phyloP scores from a whole-genome alignment of 2,113 vertebrate genomes.

The Erythrocebus patas region DNA sequence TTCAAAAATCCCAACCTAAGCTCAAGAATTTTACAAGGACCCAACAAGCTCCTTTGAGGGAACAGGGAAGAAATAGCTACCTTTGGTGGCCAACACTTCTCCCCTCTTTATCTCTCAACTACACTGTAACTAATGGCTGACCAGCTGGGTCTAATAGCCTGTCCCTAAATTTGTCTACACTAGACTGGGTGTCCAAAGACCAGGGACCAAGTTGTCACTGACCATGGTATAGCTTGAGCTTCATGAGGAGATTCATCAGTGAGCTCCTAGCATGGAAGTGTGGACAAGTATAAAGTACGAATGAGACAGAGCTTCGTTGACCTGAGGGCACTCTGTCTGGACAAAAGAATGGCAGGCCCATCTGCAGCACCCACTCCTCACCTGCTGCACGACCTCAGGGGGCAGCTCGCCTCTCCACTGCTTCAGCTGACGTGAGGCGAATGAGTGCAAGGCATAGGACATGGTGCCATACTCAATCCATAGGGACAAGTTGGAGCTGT shows the following conservation, averaged over 20 bases:
- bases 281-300: background rate
- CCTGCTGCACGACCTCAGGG: conserved; percentile 92
- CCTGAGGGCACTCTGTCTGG: background rate
- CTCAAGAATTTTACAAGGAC: background rate
- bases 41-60: background rate
- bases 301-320: background rate
- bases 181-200: background rate
- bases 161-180: background rate
- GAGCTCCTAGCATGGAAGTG: background rate
- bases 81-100: background rate
- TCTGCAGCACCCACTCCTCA: conserved; percentile 67
- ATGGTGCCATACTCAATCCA: conserved; percentile 99
- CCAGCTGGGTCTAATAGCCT: background rate
- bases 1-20: background rate
- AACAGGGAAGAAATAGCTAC: background rate
- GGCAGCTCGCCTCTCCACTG: conserved; percentile 93
- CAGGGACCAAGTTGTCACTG: background rate
- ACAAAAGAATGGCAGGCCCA: background rate
- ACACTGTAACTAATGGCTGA: background rate
- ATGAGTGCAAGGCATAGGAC: conserved; percentile 91
- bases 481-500: conserved; percentile 93
- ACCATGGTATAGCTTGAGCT: background rate
- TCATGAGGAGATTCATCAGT: background rate
- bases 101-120: background rate
- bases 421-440: conserved; percentile 95